Conservation (phyloP, 2,113 vertebrate genomes). For the Neodon shergylaensis region DNA sequence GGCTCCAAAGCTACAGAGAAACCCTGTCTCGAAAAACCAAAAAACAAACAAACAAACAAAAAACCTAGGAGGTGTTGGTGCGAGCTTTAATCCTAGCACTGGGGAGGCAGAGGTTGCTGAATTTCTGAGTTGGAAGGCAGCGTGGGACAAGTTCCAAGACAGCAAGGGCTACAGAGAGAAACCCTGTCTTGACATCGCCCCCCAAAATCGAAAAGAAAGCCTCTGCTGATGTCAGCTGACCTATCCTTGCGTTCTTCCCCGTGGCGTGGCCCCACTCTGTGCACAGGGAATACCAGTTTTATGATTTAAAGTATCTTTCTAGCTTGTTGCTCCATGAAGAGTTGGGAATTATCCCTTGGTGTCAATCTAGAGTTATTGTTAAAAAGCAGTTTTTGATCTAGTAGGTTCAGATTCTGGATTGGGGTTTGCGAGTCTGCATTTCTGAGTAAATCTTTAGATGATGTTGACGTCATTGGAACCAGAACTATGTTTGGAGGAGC, state of each 20-base stretch:
- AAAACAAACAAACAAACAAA: too few species aligned
- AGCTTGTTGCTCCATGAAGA: background rate
- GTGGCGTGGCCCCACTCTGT: background rate
- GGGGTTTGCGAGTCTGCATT: background rate
- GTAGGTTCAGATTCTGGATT: background rate
- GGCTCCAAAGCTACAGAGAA: too few species aligned
- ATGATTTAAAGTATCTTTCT: background rate
- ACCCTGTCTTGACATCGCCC: background rate
- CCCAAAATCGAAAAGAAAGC: background rate
- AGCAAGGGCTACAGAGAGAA: background rate
- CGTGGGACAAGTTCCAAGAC: background rate
- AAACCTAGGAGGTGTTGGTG: background rate
- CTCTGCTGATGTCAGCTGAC: background rate
- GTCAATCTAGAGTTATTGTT: background rate
- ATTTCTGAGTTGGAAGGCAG: background rate
- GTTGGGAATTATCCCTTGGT: background rate
- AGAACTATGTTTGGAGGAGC: background rate
- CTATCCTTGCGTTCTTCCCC: background rate
- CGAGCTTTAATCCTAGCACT: background rate
- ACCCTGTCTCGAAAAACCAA: too few species aligned
- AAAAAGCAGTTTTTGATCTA: conserved; percentile 18
- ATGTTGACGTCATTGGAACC: background rate
- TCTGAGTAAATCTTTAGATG: background rate
- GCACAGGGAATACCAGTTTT: background rate
- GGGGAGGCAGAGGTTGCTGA: background rate